Evolutionary conservation across 2,113 vertebrate species (phyloP).

Genomic region (Ptilonorhynchus violaceus): DNA sequence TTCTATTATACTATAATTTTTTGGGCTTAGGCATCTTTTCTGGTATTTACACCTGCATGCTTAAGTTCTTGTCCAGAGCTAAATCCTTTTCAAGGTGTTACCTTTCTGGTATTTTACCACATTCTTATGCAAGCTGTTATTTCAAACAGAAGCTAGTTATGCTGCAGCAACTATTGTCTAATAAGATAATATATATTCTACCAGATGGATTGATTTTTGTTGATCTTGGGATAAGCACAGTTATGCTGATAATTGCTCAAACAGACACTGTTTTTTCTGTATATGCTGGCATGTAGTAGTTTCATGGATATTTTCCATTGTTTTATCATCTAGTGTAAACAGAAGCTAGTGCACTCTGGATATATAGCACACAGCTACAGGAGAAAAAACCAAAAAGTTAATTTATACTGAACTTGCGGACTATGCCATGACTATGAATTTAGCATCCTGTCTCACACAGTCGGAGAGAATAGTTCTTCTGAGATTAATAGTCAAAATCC

Average conservation of each 20-base stretch:
- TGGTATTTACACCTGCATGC: background rate
- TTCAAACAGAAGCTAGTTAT: background rate
- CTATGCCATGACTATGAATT: background rate
- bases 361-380: background rate
- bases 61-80: background rate
- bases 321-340: background rate
- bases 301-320: background rate
- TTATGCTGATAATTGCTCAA: constrained; percentile 57
- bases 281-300: background rate
- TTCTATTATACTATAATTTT: background rate
- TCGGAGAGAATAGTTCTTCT: background rate
- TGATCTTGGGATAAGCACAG: constrained; percentile 52
- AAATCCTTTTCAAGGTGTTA: background rate
- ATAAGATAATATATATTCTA: background rate
- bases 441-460: background rate
- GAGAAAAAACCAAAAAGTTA: background rate
- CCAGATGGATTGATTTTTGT: background rate
- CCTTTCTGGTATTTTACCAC: background rate
- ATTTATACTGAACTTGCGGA: background rate
- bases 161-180: background rate
- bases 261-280: background rate
- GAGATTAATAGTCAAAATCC: background rate
- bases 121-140: background rate
- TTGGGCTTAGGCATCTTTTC: background rate
- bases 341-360: background rate